These are phyloP conservation scores for Ephestia elutella DNA, from an alignment of 1,140 invertebrate genomes.

Conservation along the genomic window DNA sequence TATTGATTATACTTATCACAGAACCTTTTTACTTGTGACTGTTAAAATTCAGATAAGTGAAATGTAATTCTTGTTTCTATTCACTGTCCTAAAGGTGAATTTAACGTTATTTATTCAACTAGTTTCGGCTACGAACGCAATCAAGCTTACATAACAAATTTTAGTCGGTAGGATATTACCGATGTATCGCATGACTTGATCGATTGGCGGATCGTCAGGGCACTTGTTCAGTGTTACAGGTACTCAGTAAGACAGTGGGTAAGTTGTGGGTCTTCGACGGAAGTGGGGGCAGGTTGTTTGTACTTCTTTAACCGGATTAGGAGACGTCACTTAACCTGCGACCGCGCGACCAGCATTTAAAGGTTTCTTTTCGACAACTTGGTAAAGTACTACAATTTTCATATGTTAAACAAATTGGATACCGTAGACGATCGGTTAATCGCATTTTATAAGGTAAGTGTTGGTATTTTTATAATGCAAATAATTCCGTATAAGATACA, in stretches of 20 bases:
- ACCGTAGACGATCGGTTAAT: background rate
- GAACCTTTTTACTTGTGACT: too few relatives aligned
- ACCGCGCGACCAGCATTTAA: conserved; percentile 62
- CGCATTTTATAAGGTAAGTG: too few relatives aligned
- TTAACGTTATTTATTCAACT: too few relatives aligned
- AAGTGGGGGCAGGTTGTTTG: conserved; percentile 69
- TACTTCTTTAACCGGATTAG: conserved; percentile 72
- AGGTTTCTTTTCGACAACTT: conserved; percentile 65
- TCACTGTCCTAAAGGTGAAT: too few relatives aligned
- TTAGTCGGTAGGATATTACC: background rate
- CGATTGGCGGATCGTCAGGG: background rate
- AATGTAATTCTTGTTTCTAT: too few relatives aligned
- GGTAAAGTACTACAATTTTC: conserved; percentile 7
- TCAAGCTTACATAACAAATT: background rate
- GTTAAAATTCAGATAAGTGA: too few relatives aligned
- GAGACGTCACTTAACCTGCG: conserved; percentile 65
- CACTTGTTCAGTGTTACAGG: conserved; percentile 19
- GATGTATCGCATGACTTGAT: conserved; percentile 3
- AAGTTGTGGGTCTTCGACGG: conserved; percentile 69
- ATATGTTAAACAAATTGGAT: background rate
- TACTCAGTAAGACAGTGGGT: conserved; percentile 66
- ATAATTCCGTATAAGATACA: too few relatives aligned
- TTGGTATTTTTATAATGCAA: too few relatives aligned
- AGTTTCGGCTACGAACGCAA: too few relatives aligned
- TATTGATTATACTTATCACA: too few relatives aligned